Conservation (phyloP, 2,888 invertebrate genomes). For the Drosophila nr. perissopoda region DNA sequence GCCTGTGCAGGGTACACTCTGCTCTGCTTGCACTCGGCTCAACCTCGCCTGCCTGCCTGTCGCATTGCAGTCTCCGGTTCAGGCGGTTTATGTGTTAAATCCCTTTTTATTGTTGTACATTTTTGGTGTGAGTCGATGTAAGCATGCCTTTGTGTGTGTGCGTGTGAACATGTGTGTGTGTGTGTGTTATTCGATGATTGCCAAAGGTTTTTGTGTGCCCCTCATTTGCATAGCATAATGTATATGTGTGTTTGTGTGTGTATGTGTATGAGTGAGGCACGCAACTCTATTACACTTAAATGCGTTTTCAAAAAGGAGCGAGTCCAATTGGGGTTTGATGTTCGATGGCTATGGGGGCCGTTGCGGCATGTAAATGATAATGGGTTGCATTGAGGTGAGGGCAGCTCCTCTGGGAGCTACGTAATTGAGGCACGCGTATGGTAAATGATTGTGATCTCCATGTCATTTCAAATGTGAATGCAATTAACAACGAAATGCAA, state of each 20-base stretch:
- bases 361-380: conserved; percentile 22
- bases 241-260: conserved; percentile 6
- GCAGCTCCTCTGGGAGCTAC: conserved; percentile 44
- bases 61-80: conserved; percentile 74
- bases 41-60: conserved; percentile 47
- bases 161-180: conserved; percentile 7
- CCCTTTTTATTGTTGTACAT: conserved; percentile 76
- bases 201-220: conserved; percentile 54
- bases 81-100: conserved; percentile 72
- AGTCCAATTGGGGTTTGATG: conserved; percentile 54
- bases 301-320: conserved; percentile 67
- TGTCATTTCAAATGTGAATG: conserved; percentile 63
- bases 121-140: conserved; percentile 28
- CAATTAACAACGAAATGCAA: conserved; percentile 58
- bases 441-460: conserved; percentile 68
- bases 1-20: conserved; percentile 8
- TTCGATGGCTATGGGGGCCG: background rate
- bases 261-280: conserved; percentile 52
- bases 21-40: conserved; percentile 5
- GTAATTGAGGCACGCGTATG: conserved; percentile 71
- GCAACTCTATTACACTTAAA: conserved; percentile 78
- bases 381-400: background rate
- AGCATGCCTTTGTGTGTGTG: conserved; percentile 31
- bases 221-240: conserved; percentile 64
- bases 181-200: conserved; percentile 58